A percentile compares a stretch with the other conserved stretches of the same genome.
These are phyloP conservation scores for Blomia tropicalis DNA, from an alignment of 2,888 invertebrate species.

Conservation along the genomic window DNA sequence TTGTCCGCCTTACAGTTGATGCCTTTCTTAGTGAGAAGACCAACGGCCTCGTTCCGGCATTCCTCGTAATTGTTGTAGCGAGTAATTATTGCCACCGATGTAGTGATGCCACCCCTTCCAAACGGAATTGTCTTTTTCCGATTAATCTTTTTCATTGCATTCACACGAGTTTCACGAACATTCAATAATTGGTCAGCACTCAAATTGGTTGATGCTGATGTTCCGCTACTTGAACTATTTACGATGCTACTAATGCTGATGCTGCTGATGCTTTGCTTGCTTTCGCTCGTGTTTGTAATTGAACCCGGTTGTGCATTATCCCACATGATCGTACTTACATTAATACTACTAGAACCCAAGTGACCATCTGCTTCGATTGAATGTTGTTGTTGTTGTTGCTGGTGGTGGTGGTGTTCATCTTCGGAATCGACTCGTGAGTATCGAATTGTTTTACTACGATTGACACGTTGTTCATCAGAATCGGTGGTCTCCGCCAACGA, in stretches of 20 bases:
- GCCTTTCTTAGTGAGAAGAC: background rate
- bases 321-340: background rate
- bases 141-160: background rate
- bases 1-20: slow-evolving; percentile 12
- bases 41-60: background rate
- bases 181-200: background rate
- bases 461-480: slow-evolving; percentile 15
- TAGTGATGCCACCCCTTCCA: background rate
- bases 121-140: background rate
- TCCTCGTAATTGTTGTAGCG: slow-evolving; percentile 14
- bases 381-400: background rate
- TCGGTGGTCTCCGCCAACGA: slow-evolving; percentile 6
- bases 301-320: background rate
- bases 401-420: background rate
- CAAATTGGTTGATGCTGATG: background rate
- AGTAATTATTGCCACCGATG: slow-evolving; percentile 7
- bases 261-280: background rate
- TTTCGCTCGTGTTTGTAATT: background rate
- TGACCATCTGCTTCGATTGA: slow-evolving; percentile 2
- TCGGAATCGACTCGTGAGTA: background rate
- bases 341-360: no score
- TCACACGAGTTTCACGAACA: background rate
- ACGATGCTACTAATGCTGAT: background rate
- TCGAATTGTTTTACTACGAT: background rate
- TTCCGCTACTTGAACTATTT: no score